Percentiles rank a stretch among this genome's conserved stretches.
Conservation (phyloP, 2,797 vertebrate genomes). For the Peromyscus aztecus region DNA sequence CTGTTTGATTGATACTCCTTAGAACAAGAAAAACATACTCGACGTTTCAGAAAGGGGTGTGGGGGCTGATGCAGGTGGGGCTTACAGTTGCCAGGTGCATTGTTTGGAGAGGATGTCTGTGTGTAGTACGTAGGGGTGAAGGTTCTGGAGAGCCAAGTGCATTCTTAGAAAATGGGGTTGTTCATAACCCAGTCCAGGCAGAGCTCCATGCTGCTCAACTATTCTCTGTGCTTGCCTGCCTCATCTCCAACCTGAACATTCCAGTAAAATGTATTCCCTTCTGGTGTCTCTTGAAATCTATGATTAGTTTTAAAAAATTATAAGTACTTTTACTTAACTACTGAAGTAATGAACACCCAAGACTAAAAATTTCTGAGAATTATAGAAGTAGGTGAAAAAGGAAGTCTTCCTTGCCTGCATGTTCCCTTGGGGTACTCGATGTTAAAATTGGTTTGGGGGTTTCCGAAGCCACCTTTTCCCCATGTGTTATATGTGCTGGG, state of each 20-base stretch:
- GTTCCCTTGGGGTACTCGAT: not conserved
- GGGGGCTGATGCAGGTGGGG: not conserved
- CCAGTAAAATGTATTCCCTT: not conserved
- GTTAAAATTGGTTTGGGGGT: not conserved
- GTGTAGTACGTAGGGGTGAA: not conserved
- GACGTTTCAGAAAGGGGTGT: not conserved
- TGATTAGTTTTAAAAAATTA: not conserved
- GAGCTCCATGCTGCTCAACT: not conserved
- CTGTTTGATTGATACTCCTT: not conserved
- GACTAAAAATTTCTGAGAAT: not conserved
- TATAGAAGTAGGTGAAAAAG: not conserved
- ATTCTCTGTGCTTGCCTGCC: not conserved
- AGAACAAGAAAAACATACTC: not conserved
- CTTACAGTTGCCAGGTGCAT: not conserved
- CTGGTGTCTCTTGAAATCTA: not conserved
- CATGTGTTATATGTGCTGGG: not conserved
- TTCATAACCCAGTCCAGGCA: not conserved
- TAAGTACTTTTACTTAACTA: not conserved
- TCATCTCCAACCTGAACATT: not conserved
- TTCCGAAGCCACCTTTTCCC: not conserved
- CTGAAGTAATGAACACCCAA: not conserved
- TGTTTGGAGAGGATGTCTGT: not conserved
- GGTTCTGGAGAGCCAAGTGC: not conserved
- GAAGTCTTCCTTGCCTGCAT: not conserved
- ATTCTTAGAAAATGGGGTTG: not conserved